Evolutionary conservation across 2,797 vertebrate species (phyloP).

Genomic region (Emydoidea blandingii): DNA sequence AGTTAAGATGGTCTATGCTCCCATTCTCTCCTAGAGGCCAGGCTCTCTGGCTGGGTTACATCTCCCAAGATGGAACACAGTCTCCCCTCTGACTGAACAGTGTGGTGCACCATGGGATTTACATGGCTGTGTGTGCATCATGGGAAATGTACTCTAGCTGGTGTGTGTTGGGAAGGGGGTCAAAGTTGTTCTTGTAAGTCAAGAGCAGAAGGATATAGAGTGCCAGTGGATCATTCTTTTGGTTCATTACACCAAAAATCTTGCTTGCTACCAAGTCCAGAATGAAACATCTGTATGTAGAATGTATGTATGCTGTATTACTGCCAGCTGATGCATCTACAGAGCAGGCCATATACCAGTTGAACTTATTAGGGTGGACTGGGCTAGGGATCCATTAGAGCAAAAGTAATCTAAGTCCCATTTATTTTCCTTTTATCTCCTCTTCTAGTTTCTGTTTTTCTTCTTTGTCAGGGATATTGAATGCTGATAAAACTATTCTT

Average conservation of each 20-base stretch:
- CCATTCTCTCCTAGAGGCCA: not conserved
- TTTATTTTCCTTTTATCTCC: constrained; percentile 2
- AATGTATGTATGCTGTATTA: not conserved
- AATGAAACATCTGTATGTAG: not conserved
- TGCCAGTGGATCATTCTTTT: not conserved
- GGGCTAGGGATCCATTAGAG: not conserved
- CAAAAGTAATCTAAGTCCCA: not conserved
- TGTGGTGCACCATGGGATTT: not conserved
- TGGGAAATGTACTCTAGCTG: not conserved
- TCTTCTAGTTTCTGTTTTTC: not conserved
- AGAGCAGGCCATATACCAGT: not conserved
- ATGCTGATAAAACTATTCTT: constrained; percentile 26
- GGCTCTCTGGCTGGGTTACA: not conserved
- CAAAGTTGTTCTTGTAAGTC: not conserved
- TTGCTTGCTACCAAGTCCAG: not conserved
- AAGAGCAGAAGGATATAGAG: not conserved
- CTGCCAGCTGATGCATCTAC: not conserved
- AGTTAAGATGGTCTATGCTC: not conserved
- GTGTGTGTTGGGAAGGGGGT: not conserved
- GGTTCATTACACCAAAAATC: not conserved
- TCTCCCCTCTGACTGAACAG: not conserved
- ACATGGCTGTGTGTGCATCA: not conserved
- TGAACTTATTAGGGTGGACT: not conserved
- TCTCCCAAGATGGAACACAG: not conserved
- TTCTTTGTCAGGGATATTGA: constrained; percentile 32